Evolutionary conservation across 1,140 invertebrate species (phyloP), one percentile per base, ranked within the genome.

Genomic region (Saccostrea cuccullata): DNA sequence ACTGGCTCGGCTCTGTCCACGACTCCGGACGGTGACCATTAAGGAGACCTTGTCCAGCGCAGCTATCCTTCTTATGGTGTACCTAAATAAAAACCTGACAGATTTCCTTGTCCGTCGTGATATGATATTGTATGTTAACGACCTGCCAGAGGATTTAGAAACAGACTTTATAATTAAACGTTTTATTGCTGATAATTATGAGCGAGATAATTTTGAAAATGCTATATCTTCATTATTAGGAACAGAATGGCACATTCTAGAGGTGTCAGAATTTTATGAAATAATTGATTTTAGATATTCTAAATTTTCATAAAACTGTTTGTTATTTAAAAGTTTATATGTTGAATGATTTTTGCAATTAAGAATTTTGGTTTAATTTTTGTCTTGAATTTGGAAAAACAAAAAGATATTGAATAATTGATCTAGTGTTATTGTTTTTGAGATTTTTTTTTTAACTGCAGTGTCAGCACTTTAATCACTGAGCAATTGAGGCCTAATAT

Each of bases 41-140:
- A 89, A 89, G 67, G 89, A 89, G 83, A 47, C 73, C 20, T 55
- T 89, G 3, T 89, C 89, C 0, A 89, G 86, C 86, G 86, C 89
- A 5, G 55, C 83, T 17, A 58, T 89, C n/a, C 20, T 87, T 20
- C 36, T 89, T 1, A 70, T 87, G 83, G 89, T 85, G 40, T 86
- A 23, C 55, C 36, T 36, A 17, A 89, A 89, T 82, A 30, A 47
- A 20, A 82, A 86, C 40, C 60, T 89, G 30, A 85, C 23, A 70
- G 77, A 83, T n/a, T 67, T 89, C 20, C 47, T 87, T 2, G 82
- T 89, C 17, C 86, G 89, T 17, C 55, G 64, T 77, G 89, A 89
- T 40, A 87, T 87, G 89, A 82, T 89, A 13, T n/a, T 64, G 15
- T 87, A 87, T 55, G 64, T 73, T 26, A 87, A 89, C 40, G 89